Conservation (phyloP, 1,140 invertebrate species). For the Melanaphis sacchari region DNA sequence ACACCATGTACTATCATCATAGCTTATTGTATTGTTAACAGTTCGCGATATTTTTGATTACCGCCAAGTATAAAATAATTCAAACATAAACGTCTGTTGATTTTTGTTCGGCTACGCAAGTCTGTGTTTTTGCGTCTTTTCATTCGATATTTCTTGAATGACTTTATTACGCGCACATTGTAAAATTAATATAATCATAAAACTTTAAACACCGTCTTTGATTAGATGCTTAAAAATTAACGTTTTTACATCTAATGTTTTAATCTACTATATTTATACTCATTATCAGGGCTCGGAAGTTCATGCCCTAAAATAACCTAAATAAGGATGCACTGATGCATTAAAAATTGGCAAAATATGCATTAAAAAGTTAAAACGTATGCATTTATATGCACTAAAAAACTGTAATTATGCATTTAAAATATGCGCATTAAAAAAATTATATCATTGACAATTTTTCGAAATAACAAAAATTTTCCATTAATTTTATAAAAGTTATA, state of each 20-base stretch:
- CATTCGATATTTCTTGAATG: neutral
- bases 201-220: neutral
- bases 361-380: no score
- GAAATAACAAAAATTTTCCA: no score
- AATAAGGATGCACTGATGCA: no score
- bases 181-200: neutral
- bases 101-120: neutral
- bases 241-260: neutral
- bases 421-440: no score
- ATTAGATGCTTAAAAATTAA: neutral
- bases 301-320: no score
- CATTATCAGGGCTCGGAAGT: no score
- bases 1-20: neutral
- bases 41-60: neutral
- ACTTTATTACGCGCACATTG: neutral
- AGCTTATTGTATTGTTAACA: neutral
- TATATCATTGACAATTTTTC: no score
- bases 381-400: no score
- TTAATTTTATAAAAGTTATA: no score
- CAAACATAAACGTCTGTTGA: neutral
- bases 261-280: neutral
- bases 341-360: no score
- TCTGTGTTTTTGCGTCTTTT: neutral
- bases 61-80: neutral
- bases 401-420: no score